phyloP scores from a whole-genome alignment of 1,140 invertebrate species.

The Thalassaphorura encarpata region DNA sequence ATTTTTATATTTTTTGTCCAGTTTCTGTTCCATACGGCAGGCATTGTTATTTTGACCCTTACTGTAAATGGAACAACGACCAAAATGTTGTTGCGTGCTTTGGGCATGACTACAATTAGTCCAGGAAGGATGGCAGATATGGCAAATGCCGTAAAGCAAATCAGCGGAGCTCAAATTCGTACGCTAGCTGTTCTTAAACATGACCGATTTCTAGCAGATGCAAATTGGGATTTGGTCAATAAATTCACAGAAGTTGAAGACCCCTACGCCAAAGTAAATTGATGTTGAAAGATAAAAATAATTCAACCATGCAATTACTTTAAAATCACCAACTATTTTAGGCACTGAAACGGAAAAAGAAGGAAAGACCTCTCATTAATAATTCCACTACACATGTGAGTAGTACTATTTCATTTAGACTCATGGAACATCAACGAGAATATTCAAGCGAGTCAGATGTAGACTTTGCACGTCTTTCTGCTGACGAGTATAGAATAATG shows the following conservation, averaged over 20 bases:
- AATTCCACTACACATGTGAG: not conserved
- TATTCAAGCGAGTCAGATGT: too few species aligned
- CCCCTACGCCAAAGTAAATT: slow-evolving; percentile 15
- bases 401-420: slow-evolving; percentile 2
- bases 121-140: slow-evolving; percentile 38
- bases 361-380: too few species aligned
- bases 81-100: slow-evolving; percentile 35
- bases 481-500: slow-evolving; percentile 15
- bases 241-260: slow-evolving; percentile 7
- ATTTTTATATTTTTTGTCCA: slow-evolving; percentile 24
- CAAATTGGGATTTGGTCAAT: slow-evolving; percentile 28
- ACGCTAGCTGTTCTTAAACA: slow-evolving; percentile 19
- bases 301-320: too few species aligned
- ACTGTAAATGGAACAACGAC: slow-evolving; percentile 42
- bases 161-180: slow-evolving; percentile 28
- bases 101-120: slow-evolving; percentile 40
- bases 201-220: slow-evolving; percentile 31
- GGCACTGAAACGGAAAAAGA: too few species aligned
- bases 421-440: too few species aligned
- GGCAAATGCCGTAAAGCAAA: slow-evolving; percentile 37
- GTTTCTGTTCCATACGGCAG: slow-evolving; percentile 41
- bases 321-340: too few species aligned
- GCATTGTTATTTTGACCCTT: slow-evolving; percentile 39
- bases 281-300: too few species aligned
- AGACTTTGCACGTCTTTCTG: too few species aligned